These are phyloP conservation scores for Zonitis immaculata DNA, from an alignment of 2,888 invertebrate species.

Conservation along the genomic window DNA sequence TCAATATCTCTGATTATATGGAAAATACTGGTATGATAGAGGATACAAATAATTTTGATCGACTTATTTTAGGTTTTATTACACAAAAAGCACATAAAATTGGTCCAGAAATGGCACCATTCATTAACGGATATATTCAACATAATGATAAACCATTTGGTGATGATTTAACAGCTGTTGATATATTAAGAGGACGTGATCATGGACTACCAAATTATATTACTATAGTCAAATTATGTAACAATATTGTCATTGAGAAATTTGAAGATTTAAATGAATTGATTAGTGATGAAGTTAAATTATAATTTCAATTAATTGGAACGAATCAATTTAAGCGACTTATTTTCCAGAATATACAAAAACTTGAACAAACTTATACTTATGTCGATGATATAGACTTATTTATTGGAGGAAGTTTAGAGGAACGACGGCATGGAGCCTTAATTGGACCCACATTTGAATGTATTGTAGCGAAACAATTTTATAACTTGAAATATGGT, in stretches of 20 bases:
- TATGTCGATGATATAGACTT: conserved; percentile 69
- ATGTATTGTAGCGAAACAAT: conserved; percentile 71
- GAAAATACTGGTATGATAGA: conserved; percentile 13
- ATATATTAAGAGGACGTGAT: conserved; percentile 69
- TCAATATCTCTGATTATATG: conserved; percentile 16
- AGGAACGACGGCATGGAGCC: conserved; percentile 57
- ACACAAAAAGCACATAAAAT: conserved; percentile 61
- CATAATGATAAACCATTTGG: conserved; percentile 65
- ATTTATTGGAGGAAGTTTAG: conserved; percentile 68
- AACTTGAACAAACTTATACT: conserved; percentile 50
- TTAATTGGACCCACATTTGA: conserved; percentile 67
- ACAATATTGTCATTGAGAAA: conserved; percentile 53
- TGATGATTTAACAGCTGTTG: conserved; percentile 64
- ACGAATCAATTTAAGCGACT: neutral
- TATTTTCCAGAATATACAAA: neutral
- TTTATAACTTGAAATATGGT: conserved; percentile 58
- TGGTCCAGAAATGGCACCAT: conserved; percentile 47
- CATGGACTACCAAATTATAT: conserved; percentile 65
- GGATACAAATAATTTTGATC: conserved; percentile 53
- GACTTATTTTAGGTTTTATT: conserved; percentile 51
- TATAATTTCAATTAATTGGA: neutral
- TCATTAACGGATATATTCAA: neutral
- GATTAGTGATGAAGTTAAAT: conserved; percentile 45
- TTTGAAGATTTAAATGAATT: conserved; percentile 55
- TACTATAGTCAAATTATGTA: conserved; percentile 64